Base-by-base conservation (phyloP, 2,113 vertebrate species). In the Panthera uncia region DNA sequence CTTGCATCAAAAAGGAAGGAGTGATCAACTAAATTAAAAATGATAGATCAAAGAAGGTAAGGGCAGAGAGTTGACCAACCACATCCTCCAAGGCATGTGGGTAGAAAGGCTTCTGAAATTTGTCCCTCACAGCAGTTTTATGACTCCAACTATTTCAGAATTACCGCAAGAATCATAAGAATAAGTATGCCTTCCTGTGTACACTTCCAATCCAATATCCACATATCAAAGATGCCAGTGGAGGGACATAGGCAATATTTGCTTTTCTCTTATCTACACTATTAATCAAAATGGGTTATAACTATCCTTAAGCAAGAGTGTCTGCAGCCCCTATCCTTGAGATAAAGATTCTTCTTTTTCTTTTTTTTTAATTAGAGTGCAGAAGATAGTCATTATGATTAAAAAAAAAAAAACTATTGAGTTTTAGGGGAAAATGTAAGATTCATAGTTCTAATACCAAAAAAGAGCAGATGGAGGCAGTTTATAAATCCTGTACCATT, bases 381-480 rank as follows among this genome's bases (percentile, higher is more conserved):
- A 93, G 23, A 95, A 96, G 69, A 96, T 95, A 50, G 23, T 88
- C 85, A 80, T 90, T 86, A 93, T 81, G 95, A 88, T 91, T 91
- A 45, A 85, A 93, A 7, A 2, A 52, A n/a, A 68, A 25, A 29
- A n/a, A 57, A 48, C 19, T 65, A 74, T 36, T 86, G 68, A 16
- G 2, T 91, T 52, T 95, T 81, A 82, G 21, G 15, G 18, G 23
- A 50, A 33, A 93, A 89, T 63, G 36, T 50, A 48, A 73, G 38
- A 23, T 65, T 50, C 33, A 45, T 61, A 19, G 33, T 86, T 90
- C 27, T 61, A 92, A 79, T 50, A 89, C 12, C 25, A 27, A 74
- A 45, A 80, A 61, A 33, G 23, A 63, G 2, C 27, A 89, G 52
- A 57, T 33, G 33, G 14, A 91, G 15, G 8, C 29, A 61, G 7